Evolutionary conservation across 2,888 invertebrate genomes (phyloP).

Genomic region (Tuta absoluta): DNA sequence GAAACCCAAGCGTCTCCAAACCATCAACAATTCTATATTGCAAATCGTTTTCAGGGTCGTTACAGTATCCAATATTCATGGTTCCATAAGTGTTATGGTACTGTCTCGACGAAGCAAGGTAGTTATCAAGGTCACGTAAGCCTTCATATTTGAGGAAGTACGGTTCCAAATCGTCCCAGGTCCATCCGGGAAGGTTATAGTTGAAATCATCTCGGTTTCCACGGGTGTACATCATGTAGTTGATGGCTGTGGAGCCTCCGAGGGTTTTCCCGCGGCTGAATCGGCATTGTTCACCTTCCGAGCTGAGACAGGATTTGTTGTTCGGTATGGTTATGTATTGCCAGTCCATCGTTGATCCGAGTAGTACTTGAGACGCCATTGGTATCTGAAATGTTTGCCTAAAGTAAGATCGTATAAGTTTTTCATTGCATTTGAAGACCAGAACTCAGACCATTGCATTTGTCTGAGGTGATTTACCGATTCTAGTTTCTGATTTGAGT

Average conservation of each 20-base stretch:
- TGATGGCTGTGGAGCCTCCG: conserved; percentile 65
- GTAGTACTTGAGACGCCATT: conserved; percentile 39
- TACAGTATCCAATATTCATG: conserved; percentile 51
- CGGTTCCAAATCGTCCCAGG: conserved; percentile 55
- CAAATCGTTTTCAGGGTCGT: conserved; percentile 54
- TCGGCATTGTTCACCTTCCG: conserved; percentile 45
- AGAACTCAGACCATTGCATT: no score
- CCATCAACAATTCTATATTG: conserved; percentile 48
- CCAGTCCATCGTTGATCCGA: conserved; percentile 55
- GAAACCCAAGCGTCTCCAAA: conserved; percentile 46
- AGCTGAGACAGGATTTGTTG: conserved; percentile 57
- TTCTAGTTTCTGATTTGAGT: no score
- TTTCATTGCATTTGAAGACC: not conserved
- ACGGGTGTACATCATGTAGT: conserved; percentile 64
- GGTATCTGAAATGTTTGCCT: conserved; percentile 53
- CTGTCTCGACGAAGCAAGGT: conserved; percentile 51
- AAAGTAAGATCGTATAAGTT: not conserved
- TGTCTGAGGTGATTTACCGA: no score
- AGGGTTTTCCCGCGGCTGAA: conserved; percentile 61
- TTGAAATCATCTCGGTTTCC: conserved; percentile 56
- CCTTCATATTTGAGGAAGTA: conserved; percentile 62
- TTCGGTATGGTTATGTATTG: conserved; percentile 55
- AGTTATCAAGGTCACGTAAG: conserved; percentile 41
- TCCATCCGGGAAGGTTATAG: conserved; percentile 54
- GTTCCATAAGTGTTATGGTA: conserved; percentile 59